Conservation (phyloP, 1,140 invertebrate species). For the Saccostrea echinata region DNA sequence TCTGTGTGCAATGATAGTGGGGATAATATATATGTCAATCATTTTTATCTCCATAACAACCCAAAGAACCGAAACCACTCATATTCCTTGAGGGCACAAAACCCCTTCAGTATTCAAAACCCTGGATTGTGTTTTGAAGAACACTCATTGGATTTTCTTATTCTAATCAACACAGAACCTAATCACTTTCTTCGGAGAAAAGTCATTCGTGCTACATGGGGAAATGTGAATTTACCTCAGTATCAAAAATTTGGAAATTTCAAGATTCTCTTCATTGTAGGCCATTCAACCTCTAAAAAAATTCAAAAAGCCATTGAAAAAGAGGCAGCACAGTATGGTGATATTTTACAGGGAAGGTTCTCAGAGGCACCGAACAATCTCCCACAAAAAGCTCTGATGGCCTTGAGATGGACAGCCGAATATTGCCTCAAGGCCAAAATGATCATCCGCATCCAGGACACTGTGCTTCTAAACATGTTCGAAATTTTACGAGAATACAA, state of each 20-base stretch:
- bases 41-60: conserved; percentile 35
- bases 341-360: conserved; percentile 33
- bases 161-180: conserved; percentile 16
- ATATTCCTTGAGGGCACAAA: conserved; percentile 17
- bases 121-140: conserved; percentile 38
- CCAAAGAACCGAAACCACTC: neutral
- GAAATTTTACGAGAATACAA: conserved; percentile 14
- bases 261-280: conserved; percentile 14
- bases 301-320: conserved; percentile 20
- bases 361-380: neutral
- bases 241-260: conserved; percentile 21
- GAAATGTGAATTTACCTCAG: neutral
- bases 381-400: conserved; percentile 18
- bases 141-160: conserved; percentile 15
- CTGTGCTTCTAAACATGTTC: conserved; percentile 1
- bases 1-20: conserved; percentile 7
- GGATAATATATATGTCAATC: conserved; percentile 22
- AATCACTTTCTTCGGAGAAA: neutral
- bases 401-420: conserved; percentile 25
- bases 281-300: neutral
- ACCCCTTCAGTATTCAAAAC: conserved; percentile 7
- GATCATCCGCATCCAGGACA: neutral
- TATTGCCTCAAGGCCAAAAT: conserved; percentile 36
- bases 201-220: conserved; percentile 18
- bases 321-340: neutral